Percentiles rank a stretch among this genome's conserved stretches.
Evolutionary conservation across 2,113 vertebrate species (phyloP).

Genomic region (Megalops atlanticus): DNA sequence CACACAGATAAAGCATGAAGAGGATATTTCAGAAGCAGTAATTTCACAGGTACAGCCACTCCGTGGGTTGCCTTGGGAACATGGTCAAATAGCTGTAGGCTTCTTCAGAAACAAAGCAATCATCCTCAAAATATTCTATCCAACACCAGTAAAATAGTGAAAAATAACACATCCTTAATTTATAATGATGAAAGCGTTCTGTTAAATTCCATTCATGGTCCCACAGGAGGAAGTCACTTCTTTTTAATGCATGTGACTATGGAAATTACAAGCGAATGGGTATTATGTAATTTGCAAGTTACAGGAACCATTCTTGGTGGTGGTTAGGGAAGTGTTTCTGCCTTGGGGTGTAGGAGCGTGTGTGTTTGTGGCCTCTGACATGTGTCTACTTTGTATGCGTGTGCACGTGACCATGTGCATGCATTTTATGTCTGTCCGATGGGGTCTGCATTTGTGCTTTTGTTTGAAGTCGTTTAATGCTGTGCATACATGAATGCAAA

Average conservation of each 20-base stretch:
- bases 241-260: not conserved
- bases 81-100: not conserved
- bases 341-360: not conserved
- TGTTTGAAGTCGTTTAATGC: not conserved
- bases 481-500: not conserved
- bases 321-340: not conserved
- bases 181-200: not conserved
- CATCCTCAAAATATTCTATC: not conserved
- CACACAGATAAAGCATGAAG: not conserved
- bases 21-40: not conserved
- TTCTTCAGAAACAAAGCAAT: not conserved
- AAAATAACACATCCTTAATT: not conserved
- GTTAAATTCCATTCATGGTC: not conserved
- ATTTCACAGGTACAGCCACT: not conserved
- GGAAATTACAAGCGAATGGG: not conserved
- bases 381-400: not conserved
- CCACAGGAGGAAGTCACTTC: not conserved
- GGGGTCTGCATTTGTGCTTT: too few relatives aligned
- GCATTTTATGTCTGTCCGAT: not conserved
- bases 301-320: not conserved
- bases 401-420: not conserved
- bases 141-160: not conserved
- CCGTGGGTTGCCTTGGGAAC: not conserved
- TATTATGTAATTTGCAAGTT: not conserved
- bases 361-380: not conserved